Percentiles rank a stretch among this genome's conserved stretches.
These are phyloP conservation scores for Spongia lamella DNA, from an alignment of 37 sponge, comb jelly and placozoan genomes.

Conservation along the genomic window DNA sequence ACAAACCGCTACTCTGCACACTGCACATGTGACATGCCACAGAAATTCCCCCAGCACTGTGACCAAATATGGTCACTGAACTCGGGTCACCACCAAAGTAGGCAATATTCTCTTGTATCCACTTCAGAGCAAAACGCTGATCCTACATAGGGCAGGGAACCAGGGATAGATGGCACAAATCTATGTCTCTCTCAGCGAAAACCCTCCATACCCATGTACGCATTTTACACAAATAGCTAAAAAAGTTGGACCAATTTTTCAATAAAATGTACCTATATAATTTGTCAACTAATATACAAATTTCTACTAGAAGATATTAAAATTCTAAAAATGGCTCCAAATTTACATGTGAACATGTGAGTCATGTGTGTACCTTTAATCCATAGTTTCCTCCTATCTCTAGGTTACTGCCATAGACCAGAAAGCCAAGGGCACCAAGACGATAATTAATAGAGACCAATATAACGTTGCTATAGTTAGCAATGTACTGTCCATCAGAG, in stretches of 20 bases:
- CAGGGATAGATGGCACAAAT: no score
- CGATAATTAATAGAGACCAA: conserved; percentile 86
- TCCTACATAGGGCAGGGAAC: conserved; percentile 60
- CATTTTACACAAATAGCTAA: no score
- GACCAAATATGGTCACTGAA: conserved; percentile 79
- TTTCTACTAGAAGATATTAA: no score
- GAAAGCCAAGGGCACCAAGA: conserved; percentile 77
- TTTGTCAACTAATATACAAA: no score
- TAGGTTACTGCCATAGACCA: conserved; percentile 43
- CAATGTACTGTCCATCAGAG: conserved; percentile 78
- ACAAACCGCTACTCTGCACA: conserved; percentile 67
- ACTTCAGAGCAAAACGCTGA: conserved; percentile 73
- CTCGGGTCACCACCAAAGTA: conserved; percentile 78
- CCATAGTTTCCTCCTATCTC: conserved; percentile 87
- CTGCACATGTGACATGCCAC: conserved; percentile 64
- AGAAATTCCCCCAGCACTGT: conserved; percentile 87
- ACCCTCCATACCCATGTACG: no score
- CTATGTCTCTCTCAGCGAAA: no score
- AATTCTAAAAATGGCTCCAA: no score
- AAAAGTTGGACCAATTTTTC: no score
- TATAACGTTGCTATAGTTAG: conserved; percentile 55
- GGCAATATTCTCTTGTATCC: conserved; percentile 77
- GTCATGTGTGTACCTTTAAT: conserved; percentile 38
- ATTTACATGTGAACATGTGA: no score
- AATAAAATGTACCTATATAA: no score